phyloP scores from a whole-genome alignment of 2,113 vertebrate genomes.

The Paraplagusia blochii region DNA sequence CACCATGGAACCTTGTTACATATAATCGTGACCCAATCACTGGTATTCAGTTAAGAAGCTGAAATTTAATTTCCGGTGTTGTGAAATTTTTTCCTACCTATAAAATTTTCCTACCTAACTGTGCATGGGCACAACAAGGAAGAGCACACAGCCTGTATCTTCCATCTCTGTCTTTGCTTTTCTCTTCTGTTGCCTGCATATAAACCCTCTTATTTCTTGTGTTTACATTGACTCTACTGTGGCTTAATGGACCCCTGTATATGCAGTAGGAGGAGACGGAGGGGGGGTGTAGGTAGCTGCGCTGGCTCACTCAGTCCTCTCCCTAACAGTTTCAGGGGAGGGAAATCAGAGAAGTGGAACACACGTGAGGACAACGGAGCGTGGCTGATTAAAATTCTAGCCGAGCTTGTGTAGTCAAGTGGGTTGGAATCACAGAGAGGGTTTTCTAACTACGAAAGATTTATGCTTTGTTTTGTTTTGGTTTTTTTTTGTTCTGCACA shows the following conservation, averaged over 20 bases:
- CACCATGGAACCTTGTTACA: no score
- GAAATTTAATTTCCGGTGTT: no score
- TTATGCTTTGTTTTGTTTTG: conserved; percentile 4
- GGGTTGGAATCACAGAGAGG: conserved; percentile 42
- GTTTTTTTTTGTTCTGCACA: neutral
- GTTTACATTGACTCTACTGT: neutral
- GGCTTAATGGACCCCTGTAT: neutral
- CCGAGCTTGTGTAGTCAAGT: conserved; percentile 42
- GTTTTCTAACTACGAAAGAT: conserved; percentile 12
- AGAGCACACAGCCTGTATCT: no score
- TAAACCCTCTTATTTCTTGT: neutral
- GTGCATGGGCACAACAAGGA: no score
- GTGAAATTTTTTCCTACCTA: no score
- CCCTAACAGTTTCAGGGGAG: conserved; percentile 35
- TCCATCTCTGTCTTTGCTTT: no score
- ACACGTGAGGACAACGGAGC: conserved; percentile 58
- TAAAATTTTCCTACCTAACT: no score
- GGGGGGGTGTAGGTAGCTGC: neutral
- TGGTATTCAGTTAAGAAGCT: no score
- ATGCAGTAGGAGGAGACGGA: conserved; percentile 4
- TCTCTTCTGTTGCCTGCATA: no score
- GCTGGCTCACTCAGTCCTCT: conserved; percentile 31
- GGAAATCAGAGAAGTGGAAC: conserved; percentile 72
- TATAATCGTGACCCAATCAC: no score
- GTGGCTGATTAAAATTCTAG: conserved; percentile 45